phyloP scores from a whole-genome alignment of 2,113 vertebrate genomes.

The Myrmecophaga tridactyla region DNA sequence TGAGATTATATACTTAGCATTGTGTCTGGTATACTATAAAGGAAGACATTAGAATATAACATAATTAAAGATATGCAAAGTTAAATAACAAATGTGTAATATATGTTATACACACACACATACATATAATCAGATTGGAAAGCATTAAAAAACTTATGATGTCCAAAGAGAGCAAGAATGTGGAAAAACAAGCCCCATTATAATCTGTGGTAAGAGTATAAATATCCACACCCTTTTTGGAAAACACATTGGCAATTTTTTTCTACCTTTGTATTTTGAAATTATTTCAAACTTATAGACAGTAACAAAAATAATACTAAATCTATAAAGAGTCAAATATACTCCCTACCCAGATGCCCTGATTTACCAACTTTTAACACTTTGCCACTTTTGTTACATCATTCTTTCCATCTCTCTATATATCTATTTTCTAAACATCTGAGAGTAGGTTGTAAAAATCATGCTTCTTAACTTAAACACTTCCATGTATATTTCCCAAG shows the following conservation, averaged over 20 bases:
- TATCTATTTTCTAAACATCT: no score
- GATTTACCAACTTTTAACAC: no score
- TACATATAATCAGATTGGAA: not conserved
- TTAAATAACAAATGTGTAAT: not conserved
- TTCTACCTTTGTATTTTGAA: no score
- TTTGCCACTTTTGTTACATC: no score
- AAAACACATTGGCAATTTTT: not conserved
- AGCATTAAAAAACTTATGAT: not conserved
- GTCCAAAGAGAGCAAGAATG: not conserved
- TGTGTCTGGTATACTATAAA: not conserved
- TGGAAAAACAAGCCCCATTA: not conserved
- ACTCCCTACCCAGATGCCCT: no score
- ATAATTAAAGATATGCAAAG: not conserved
- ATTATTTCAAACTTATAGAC: no score
- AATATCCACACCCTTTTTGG: not conserved
- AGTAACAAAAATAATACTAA: no score
- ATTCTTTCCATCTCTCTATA: no score
- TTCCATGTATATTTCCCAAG: no score
- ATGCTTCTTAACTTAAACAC: no score
- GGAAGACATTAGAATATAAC: not conserved
- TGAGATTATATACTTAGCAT: not conserved
- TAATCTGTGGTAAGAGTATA: not conserved
- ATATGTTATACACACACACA: not conserved
- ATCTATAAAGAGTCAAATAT: no score
- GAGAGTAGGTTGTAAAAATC: no score